Evolutionary conservation across 2,888 invertebrate genomes (phyloP), one percentile per base, ranked within the genome.

Genomic region (Zygothrica quintamaculata): DNA sequence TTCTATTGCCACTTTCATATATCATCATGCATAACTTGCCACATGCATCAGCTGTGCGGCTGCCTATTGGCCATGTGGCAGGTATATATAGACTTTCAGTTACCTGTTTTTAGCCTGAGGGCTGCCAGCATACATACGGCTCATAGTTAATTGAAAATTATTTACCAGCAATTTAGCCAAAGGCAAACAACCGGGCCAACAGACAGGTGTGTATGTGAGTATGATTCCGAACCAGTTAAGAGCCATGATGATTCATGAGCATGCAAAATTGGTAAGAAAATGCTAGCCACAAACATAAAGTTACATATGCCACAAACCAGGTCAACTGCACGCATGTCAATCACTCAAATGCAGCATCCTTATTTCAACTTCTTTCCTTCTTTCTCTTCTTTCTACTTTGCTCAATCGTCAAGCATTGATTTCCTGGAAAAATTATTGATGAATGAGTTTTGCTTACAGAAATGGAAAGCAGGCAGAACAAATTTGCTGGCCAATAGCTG

Each of bases 371-470:
- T n/a, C n/a, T n/a, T n/a, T n/a, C n/a, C n/a, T n/a, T n/a, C n/a
- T n/a, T n/a, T n/a, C n/a, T n/a, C n/a, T n/a, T n/a, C n/a, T n/a
- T n/a, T n/a, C n/a, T n/a, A n/a, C 50, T 60, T 71, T 65, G 68
- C 48, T n/a, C n/a, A n/a, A n/a, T n/a, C 68, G 67, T 56, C 57
- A 40, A 57, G 77, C 70, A 65, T 53, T 47, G 67, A 61, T 69
- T 77, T 87, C 69, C 72, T 37, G 62, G 69, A 87, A 70, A 75
- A 70, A 75, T 75, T 81, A 81, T 81, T 87, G 81, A 81, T 81
- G 87, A 78, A 65, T 60, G 59, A 51, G 52, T 52, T 51, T 50
- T 15, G 31, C 42, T n/a, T 37, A n/a, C 34, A 36, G 13, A 18
- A 4, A 6, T n/a, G 9, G 29, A 29, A 9, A 1, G 29, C 1